Conservation (phyloP, 2,797 vertebrate species). For the Silurus lanzhouensis region DNA sequence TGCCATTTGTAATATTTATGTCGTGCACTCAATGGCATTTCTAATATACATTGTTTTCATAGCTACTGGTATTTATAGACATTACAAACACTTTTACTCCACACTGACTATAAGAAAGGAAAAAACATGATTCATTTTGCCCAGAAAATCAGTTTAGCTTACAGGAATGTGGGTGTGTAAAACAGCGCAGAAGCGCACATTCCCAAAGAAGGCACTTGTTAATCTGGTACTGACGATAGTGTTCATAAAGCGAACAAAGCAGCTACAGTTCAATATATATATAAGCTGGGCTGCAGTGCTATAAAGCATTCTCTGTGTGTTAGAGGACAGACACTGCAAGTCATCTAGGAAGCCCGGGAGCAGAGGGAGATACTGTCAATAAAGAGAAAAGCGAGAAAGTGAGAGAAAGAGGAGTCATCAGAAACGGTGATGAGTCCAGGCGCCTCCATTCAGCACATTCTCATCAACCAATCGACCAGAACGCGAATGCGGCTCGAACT, state of each 20-base stretch:
- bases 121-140: background rate
- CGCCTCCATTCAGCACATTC: constrained; percentile 38
- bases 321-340: constrained; percentile 28
- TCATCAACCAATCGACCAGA: constrained; percentile 28
- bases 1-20: background rate
- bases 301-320: background rate
- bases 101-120: background rate
- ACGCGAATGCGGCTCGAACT: constrained; percentile 18
- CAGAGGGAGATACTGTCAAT: constrained; percentile 4
- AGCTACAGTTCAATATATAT: background rate
- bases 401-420: constrained; percentile 45
- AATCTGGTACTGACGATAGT: background rate
- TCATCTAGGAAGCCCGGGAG: constrained; percentile 15
- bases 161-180: constrained; percentile 12
- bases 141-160: background rate
- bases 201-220: background rate
- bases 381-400: constrained; percentile 7
- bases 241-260: constrained; percentile 13
- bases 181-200: background rate
- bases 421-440: constrained; percentile 34
- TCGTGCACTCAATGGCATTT: background rate
- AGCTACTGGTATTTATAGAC: background rate
- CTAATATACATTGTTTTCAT: background rate
- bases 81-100: background rate
- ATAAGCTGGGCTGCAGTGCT: background rate